Percentiles rank a stretch among this genome's conserved stretches.
Evolutionary conservation across 2,797 vertebrate species (phyloP).

Genomic region (Lithobates sylvaticus): DNA sequence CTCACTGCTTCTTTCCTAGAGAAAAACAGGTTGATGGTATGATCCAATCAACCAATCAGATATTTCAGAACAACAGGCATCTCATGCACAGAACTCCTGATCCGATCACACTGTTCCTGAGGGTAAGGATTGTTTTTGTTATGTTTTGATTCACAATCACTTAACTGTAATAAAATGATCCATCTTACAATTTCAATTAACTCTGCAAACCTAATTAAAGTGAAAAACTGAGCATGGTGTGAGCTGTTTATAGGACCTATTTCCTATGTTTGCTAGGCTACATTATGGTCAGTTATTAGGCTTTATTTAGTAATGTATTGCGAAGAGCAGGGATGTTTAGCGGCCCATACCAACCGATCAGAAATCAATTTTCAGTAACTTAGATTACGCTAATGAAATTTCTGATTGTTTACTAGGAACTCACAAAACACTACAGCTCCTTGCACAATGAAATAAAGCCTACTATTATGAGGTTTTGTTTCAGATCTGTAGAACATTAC

Average conservation of each 20-base stretch:
- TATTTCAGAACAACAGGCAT: conserved; percentile 1
- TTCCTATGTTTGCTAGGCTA: no score
- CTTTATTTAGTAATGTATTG: not conserved
- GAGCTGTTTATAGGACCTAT: not conserved
- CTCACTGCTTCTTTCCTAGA: not conserved
- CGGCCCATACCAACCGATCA: not conserved
- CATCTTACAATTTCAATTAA: not conserved
- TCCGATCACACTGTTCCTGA: not conserved
- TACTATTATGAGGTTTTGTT: not conserved
- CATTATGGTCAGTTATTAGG: not conserved
- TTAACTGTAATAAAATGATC: not conserved
- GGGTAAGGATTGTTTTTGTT: not conserved
- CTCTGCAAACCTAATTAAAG: not conserved
- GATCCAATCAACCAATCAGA: not conserved
- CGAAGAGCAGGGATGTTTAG: not conserved
- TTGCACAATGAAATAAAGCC: not conserved
- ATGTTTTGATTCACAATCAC: not conserved
- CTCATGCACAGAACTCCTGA: conserved; percentile 22
- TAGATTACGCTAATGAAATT: not conserved
- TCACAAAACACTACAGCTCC: not conserved
- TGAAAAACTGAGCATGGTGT: not conserved
- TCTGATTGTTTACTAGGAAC: not conserved
- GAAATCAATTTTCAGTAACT: not conserved
- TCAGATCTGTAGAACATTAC: not conserved
- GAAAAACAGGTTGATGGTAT: conserved; percentile 8